Conservation (phyloP, 2,888 invertebrate species). For the Xestobium rufovillosum region DNA sequence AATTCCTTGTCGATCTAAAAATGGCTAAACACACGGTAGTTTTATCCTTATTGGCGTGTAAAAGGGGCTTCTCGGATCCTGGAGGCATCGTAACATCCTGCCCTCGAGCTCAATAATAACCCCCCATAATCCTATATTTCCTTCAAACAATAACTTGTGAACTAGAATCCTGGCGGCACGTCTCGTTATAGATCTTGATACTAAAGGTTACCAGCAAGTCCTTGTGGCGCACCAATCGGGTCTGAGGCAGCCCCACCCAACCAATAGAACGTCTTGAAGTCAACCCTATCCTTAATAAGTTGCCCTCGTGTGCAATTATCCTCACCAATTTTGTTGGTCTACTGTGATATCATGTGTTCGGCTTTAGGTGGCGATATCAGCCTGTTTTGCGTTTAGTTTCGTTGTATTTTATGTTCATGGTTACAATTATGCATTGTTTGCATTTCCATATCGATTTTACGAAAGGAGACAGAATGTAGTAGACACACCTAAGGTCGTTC, state of each 20-base stretch:
- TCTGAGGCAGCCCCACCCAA: constrained; percentile 43
- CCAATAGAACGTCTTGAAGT: constrained; percentile 43
- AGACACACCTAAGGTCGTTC: too few species aligned
- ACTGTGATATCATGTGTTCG: constrained; percentile 34
- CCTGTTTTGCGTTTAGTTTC: constrained; percentile 28
- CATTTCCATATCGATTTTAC: constrained; percentile 24
- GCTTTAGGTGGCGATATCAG: constrained; percentile 34
- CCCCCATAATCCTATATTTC: constrained; percentile 37
- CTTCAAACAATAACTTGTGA: constrained; percentile 36
- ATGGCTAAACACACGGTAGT: too few species aligned
- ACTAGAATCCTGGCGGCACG: too few species aligned
- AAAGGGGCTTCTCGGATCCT: constrained; percentile 21
- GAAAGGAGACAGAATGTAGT: too few species aligned
- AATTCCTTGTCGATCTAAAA: too few species aligned
- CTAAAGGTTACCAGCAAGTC: constrained; percentile 40
- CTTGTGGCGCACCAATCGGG: constrained; percentile 45
- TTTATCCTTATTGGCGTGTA: too few species aligned
- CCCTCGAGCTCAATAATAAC: constrained; percentile 34
- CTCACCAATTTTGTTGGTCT: constrained; percentile 25
- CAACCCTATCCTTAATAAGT: constrained; percentile 35
- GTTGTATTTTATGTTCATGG: constrained; percentile 31
- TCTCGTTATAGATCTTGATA: constrained; percentile 40
- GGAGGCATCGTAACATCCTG: constrained; percentile 27
- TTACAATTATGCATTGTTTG: constrained; percentile 32
- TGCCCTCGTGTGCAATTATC: constrained; percentile 17